A percentile compares a stretch with the other conserved stretches of the same genome.
Conservation (phyloP, 2,888 invertebrate species). For the Aphidius colemani region DNA sequence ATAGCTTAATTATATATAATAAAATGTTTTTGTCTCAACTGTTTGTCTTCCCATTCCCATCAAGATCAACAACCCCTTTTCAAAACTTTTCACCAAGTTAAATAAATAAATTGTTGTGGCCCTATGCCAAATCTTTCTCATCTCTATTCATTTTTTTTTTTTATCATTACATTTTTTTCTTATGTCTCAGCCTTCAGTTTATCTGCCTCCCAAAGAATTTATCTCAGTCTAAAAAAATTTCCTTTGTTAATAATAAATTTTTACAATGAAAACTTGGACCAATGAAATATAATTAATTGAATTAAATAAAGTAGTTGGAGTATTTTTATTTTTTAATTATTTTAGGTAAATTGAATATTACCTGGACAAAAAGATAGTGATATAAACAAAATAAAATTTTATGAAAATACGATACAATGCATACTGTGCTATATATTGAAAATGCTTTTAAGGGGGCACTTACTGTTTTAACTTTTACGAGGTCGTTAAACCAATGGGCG, state of each 20-base stretch:
- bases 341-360: neutral
- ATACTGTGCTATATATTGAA: slow-evolving; percentile 33
- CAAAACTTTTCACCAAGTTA: slow-evolving; percentile 24
- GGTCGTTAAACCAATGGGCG: slow-evolving; percentile 46
- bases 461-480: slow-evolving; percentile 49
- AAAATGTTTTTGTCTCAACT: slow-evolving; percentile 53
- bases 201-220: neutral
- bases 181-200: slow-evolving; percentile 2
- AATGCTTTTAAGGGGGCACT: slow-evolving; percentile 41
- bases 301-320: no score
- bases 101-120: slow-evolving; percentile 30
- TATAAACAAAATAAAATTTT: slow-evolving; percentile 9
- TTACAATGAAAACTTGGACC: no score
- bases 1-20: slow-evolving; percentile 54
- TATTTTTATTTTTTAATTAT: no score
- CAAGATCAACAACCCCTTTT: slow-evolving; percentile 32
- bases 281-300: no score
- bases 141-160: slow-evolving; percentile 8
- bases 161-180: neutral
- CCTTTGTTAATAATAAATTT: neutral
- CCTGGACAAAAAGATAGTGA: slow-evolving; percentile 9
- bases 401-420: slow-evolving; percentile 29
- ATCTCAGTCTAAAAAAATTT: neutral
- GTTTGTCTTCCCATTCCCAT: slow-evolving; percentile 42
- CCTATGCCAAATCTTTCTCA: slow-evolving; percentile 24